Conservation (phyloP, 1,140 invertebrate species). For the Gonatopus flavifemur region DNA sequence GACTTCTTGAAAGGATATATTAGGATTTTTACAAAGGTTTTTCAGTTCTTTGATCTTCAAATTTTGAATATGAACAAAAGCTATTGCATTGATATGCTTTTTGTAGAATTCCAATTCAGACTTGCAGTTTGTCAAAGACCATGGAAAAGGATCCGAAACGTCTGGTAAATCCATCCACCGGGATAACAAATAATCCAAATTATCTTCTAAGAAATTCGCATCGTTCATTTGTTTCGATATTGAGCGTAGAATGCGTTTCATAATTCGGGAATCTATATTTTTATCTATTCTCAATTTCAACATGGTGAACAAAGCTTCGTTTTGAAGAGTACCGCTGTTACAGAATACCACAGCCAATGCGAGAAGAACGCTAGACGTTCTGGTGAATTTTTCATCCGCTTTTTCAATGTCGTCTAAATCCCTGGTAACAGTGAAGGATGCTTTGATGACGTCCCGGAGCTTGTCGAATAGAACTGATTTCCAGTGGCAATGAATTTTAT, state of each 20-base stretch:
- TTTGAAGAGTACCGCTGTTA: slow-evolving; percentile 45
- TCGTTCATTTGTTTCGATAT: slow-evolving; percentile 24
- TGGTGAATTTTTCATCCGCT: slow-evolving; percentile 47
- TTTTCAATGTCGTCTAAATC: slow-evolving; percentile 19
- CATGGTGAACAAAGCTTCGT: slow-evolving; percentile 45
- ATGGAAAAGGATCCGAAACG: slow-evolving; percentile 45
- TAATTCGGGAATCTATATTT: slow-evolving; percentile 35
- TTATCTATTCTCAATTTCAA: slow-evolving; percentile 45
- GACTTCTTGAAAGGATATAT: slow-evolving; percentile 34
- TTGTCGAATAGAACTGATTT: slow-evolving; percentile 38
- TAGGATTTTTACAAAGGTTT: slow-evolving; percentile 35
- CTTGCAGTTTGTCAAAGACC: slow-evolving; percentile 38
- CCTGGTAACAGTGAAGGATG: slow-evolving; percentile 22
- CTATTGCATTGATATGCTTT: slow-evolving; percentile 45
- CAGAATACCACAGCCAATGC: slow-evolving; percentile 46
- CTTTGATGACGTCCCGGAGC: slow-evolving; percentile 32
- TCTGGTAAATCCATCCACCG: slow-evolving; percentile 25
- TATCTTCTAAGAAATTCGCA: slow-evolving; percentile 44
- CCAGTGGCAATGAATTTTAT: slow-evolving; percentile 30
- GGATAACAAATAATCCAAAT: slow-evolving; percentile 43
- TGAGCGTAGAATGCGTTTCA: slow-evolving; percentile 39
- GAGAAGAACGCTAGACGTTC: slow-evolving; percentile 46
- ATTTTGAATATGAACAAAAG: slow-evolving; percentile 42
- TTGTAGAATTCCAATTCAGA: slow-evolving; percentile 48
- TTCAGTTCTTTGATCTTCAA: slow-evolving; percentile 31